phyloP scores from a whole-genome alignment of 1,140 invertebrate genomes.

The Zaprionus ghesquierei region DNA sequence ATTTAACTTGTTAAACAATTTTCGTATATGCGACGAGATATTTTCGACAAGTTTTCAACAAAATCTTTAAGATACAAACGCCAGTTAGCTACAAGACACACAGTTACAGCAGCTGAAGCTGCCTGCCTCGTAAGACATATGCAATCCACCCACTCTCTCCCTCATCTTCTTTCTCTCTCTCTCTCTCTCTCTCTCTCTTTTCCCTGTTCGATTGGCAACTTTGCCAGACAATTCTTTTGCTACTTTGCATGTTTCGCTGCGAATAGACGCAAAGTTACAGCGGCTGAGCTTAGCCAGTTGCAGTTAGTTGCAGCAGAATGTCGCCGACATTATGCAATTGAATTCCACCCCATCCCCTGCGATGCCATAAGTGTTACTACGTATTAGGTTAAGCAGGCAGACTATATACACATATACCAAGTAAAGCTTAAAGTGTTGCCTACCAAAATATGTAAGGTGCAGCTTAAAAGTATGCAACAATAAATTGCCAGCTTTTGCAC shows the following conservation, averaged over 20 bases:
- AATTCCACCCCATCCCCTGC: conserved; percentile 28
- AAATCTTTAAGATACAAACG: conserved; percentile 61
- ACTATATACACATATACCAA: background rate
- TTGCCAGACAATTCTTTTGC: conserved; percentile 78
- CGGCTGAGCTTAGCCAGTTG: conserved; percentile 29
- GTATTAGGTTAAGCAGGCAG: conserved; percentile 5
- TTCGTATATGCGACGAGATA: conserved; percentile 64
- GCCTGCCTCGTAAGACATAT: background rate
- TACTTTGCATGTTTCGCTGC: conserved; percentile 75
- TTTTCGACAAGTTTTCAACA: conserved; percentile 72
- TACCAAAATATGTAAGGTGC: background rate
- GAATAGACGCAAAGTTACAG: conserved; percentile 60
- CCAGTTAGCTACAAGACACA: conserved; percentile 24
- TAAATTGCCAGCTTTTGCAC: conserved; percentile 54
- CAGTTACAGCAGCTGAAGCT: conserved; percentile 32
- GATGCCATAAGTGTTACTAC: background rate
- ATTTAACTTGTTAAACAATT: conserved; percentile 79
- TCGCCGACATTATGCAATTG: conserved; percentile 63
- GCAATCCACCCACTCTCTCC: too few species aligned
- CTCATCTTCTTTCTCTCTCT: conserved; percentile 14
- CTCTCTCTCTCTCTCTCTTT: background rate
- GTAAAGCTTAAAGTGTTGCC: conserved; percentile 52
- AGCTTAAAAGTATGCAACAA: conserved; percentile 59
- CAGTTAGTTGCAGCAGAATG: background rate
- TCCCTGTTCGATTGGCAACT: conserved; percentile 55